These are phyloP conservation scores for Monodelphis domestica DNA, from an alignment of 2,797 vertebrate species.

Conservation along the genomic window DNA sequence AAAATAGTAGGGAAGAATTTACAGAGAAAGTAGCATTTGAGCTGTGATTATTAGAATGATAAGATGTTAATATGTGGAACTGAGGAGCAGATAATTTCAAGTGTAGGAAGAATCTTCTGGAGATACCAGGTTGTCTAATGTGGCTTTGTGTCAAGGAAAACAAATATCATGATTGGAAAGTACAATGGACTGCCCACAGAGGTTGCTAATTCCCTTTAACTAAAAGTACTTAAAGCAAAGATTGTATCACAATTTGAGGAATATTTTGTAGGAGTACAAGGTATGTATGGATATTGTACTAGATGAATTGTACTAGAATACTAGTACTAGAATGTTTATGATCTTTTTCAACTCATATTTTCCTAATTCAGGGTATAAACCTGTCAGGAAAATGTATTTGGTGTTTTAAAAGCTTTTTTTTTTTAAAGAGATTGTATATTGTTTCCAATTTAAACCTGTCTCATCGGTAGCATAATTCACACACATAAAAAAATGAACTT, in stretches of 20 bases:
- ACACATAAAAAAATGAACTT: constrained; percentile 70
- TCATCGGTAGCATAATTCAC: constrained; percentile 56
- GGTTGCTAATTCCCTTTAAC: not conserved
- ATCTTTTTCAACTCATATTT: not conserved
- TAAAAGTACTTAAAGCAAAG: not conserved
- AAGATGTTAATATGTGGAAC: not conserved
- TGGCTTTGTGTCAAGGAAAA: not conserved
- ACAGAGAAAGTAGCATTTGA: not conserved
- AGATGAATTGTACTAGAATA: not conserved
- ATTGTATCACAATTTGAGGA: not conserved
- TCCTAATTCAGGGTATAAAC: not conserved
- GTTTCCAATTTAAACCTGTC: constrained; percentile 42
- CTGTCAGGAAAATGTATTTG: not conserved
- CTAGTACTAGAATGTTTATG: too few species aligned
- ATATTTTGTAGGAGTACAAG: not conserved
- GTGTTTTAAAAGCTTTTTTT: not conserved
- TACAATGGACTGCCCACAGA: not conserved
- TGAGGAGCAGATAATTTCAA: not conserved
- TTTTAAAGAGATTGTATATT: constrained; percentile 53
- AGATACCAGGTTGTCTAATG: not conserved
- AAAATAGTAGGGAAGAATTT: not conserved
- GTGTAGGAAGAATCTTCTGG: not conserved
- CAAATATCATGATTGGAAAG: not conserved
- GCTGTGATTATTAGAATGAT: not conserved
- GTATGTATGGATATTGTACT: not conserved